phyloP scores from a whole-genome alignment of 1,140 invertebrate species.

The Drosophila repleta region DNA sequence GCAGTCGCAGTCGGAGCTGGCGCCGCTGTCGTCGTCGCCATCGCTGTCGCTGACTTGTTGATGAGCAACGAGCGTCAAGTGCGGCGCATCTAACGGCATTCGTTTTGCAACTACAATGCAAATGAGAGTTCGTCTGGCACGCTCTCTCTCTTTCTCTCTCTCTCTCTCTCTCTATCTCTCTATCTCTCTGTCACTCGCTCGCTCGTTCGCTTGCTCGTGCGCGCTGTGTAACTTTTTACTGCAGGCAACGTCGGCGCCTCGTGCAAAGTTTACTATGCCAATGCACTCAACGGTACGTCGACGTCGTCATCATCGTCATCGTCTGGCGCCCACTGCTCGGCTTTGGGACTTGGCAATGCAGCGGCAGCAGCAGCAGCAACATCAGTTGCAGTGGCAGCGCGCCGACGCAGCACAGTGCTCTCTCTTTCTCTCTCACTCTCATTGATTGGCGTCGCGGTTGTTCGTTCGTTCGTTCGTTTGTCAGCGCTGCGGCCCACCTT shows the following conservation, averaged over 20 bases:
- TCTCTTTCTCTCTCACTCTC: constrained; percentile 50
- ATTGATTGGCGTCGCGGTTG: constrained; percentile 48
- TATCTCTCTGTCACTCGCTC: background rate
- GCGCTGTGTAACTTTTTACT: constrained; percentile 29
- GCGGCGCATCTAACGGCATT: constrained; percentile 77
- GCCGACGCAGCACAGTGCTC: constrained; percentile 33
- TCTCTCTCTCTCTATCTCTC: background rate
- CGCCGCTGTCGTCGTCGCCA: constrained; percentile 6
- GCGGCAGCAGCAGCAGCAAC: constrained; percentile 31
- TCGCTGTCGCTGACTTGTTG: constrained; percentile 74
- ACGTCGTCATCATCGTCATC: constrained; percentile 42
- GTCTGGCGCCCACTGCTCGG: constrained; percentile 57
- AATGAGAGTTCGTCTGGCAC: constrained; percentile 18
- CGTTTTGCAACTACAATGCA: constrained; percentile 46
- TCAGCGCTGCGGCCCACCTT: constrained; percentile 45
- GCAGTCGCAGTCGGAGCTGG: constrained; percentile 10
- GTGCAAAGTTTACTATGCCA: constrained; percentile 81
- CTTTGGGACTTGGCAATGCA: constrained; percentile 16
- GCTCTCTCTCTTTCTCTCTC: constrained; percentile 2
- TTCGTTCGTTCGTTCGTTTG: constrained; percentile 17
- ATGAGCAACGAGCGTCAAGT: constrained; percentile 71
- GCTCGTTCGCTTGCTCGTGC: constrained; percentile 16
- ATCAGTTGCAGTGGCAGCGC: constrained; percentile 16
- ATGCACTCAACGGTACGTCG: constrained; percentile 64
- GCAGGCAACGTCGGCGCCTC: constrained; percentile 60